A percentile compares a stretch with the other conserved stretches of the same genome.
These are phyloP conservation scores for Lepisosteus osseus DNA, from an alignment of 2,113 vertebrate genomes.

Conservation along the genomic window DNA sequence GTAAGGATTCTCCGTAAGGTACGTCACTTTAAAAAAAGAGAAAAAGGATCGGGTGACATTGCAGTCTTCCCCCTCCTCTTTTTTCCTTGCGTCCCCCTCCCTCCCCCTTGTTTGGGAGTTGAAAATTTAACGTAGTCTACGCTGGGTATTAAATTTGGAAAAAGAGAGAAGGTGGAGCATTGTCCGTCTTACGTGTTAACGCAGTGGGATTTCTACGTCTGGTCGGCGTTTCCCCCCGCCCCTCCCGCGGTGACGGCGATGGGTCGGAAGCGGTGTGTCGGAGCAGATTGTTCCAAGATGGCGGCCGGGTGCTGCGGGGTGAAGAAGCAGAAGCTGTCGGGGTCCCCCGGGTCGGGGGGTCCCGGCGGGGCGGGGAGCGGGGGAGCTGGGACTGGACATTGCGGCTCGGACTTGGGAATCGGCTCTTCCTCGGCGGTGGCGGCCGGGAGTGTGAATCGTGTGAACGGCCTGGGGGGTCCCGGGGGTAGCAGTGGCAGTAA, in stretches of 20 bases:
- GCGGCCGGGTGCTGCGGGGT: slow-evolving; percentile 99
- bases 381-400: slow-evolving; percentile 79
- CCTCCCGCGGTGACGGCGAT: slow-evolving; percentile 86
- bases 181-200: slow-evolving; percentile 69
- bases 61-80: slow-evolving; percentile 51
- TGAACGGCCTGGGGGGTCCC: slow-evolving; percentile 78
- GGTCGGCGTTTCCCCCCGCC: slow-evolving; percentile 76
- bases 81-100: slow-evolving; percentile 6
- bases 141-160: slow-evolving; percentile 48
- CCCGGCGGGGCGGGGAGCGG: slow-evolving; percentile 76
- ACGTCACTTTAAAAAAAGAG: slow-evolving; percentile 49
- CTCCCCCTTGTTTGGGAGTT: slow-evolving; percentile 37
- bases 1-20: slow-evolving; percentile 56
- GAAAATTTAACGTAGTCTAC: slow-evolving; percentile 29
- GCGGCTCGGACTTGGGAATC: slow-evolving; percentile 78
- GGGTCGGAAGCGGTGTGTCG: slow-evolving; percentile 98
- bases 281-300: slow-evolving; percentile 96
- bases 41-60: slow-evolving; percentile 60
- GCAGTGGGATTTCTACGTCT: slow-evolving; percentile 76
- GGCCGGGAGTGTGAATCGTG: slow-evolving; percentile 74
- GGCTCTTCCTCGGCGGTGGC: slow-evolving; percentile 78
- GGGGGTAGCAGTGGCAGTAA: slow-evolving; percentile 67
- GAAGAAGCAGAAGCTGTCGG: slow-evolving; percentile 99
- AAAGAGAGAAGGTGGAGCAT: slow-evolving; percentile 68
- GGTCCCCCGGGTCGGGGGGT: slow-evolving; percentile 90